Evolutionary conservation across 2,113 vertebrate genomes (phyloP).

Genomic region (Tragulus kanchil): DNA sequence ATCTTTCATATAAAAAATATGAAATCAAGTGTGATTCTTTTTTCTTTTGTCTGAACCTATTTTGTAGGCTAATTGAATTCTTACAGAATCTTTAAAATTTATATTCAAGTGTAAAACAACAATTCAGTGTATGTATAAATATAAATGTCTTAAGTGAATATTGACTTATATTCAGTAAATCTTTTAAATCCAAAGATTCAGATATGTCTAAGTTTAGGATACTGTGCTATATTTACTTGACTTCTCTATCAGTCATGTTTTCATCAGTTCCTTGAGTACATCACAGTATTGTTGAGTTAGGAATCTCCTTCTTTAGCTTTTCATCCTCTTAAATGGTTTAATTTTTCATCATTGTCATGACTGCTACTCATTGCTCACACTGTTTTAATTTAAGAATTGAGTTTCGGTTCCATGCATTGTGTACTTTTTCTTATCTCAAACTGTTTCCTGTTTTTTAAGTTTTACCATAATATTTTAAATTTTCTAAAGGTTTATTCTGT

Average conservation of each 20-base stretch:
- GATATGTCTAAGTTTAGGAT: neutral
- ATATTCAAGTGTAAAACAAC: conserved; percentile 34
- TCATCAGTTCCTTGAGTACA: neutral
- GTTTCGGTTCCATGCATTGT: neutral
- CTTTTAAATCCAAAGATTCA: neutral
- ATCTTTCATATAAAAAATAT: neutral
- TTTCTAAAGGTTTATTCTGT: neutral
- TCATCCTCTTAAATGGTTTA: neutral
- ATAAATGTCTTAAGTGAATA: neutral
- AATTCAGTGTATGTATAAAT: neutral
- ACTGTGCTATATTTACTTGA: neutral
- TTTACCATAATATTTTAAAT: neutral
- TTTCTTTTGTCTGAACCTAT: neutral
- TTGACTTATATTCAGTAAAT: neutral
- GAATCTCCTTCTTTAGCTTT: neutral
- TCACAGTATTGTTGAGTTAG: neutral
- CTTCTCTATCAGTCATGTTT: neutral
- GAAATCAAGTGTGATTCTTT: neutral
- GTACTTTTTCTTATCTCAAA: neutral
- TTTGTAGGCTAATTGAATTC: neutral
- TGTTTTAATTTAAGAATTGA: neutral
- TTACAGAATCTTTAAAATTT: neutral
- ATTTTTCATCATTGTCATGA: neutral
- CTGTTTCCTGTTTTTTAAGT: neutral
- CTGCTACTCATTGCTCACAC: neutral